Evolutionary conservation across 2,888 invertebrate genomes (phyloP).

Genomic region (Hemithea aestivaria): DNA sequence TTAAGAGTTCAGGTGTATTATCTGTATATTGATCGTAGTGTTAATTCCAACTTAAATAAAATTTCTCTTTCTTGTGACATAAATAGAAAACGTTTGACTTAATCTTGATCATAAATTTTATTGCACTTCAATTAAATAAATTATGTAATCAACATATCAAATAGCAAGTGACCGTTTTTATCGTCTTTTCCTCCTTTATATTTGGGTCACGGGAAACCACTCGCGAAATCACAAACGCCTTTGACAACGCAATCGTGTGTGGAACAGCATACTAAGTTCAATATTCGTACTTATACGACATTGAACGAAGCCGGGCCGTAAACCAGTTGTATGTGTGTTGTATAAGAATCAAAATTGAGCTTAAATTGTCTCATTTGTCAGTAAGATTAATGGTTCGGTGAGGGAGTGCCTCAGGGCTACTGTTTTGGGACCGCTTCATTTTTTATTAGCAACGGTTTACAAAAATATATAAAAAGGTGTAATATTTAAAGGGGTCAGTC

Average conservation of each 20-base stretch:
- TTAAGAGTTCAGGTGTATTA: too few relatives aligned
- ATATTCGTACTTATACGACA: conserved; percentile 27
- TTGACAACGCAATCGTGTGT: conserved; percentile 31
- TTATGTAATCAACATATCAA: conserved; percentile 4
- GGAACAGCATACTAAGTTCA: conserved; percentile 35
- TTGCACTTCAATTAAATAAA: not conserved
- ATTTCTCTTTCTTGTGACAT: too few relatives aligned
- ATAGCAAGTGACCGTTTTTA: conserved; percentile 14
- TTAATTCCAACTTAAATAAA: too few relatives aligned
- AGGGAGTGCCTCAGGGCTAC: conserved; percentile 24
- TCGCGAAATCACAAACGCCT: conserved; percentile 29
- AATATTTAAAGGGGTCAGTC: too few relatives aligned
- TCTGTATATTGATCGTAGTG: too few relatives aligned
- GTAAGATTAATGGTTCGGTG: conserved; percentile 9
- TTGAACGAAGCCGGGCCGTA: conserved; percentile 24
- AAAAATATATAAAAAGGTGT: too few relatives aligned
- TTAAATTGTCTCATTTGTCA: conserved; percentile 8
- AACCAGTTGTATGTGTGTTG: conserved; percentile 16
- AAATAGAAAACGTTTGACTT: too few relatives aligned
- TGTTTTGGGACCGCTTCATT: conserved; percentile 7
- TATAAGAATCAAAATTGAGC: conserved; percentile 12
- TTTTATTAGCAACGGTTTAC: conserved; percentile 1
- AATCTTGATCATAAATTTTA: too few relatives aligned
- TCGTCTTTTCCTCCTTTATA: conserved; percentile 35
- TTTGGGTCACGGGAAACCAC: conserved; percentile 43